Evolutionary conservation across 2,113 vertebrate species (phyloP).

Genomic region (Onychorhynchus coronatus): DNA sequence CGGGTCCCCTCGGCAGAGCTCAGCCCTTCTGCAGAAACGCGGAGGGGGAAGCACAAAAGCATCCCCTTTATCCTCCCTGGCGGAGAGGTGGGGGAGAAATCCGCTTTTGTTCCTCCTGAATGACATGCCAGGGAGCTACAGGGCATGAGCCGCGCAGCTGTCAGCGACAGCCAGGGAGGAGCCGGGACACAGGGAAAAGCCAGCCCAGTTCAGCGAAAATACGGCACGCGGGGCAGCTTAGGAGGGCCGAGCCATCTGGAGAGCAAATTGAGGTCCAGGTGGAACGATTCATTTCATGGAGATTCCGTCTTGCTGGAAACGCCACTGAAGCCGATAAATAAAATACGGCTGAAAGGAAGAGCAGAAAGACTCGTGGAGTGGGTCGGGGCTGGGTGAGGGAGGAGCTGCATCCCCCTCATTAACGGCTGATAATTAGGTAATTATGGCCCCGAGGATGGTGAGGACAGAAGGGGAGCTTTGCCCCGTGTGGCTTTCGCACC

Average conservation of each 20-base stretch:
- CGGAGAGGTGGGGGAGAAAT: background rate
- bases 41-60: background rate
- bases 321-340: background rate
- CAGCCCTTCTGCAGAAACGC: background rate
- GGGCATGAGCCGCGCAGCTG: conserved; percentile 40
- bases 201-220: background rate
- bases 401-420: background rate
- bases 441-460: background rate
- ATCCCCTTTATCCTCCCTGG: background rate
- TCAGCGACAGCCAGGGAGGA: background rate
- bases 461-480: background rate
- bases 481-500: background rate
- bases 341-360: background rate
- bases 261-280: background rate
- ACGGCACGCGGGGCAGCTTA: background rate
- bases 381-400: background rate
- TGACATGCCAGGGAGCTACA: conserved; percentile 1
- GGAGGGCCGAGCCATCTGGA: conserved; percentile 18
- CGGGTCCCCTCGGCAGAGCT: background rate
- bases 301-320: background rate
- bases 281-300: background rate
- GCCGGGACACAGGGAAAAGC: background rate
- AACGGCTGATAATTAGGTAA: background rate
- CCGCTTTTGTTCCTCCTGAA: conserved; percentile 49
- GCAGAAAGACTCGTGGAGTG: background rate